Evolutionary conservation across 2,797 vertebrate species (phyloP).

Genomic region (Hemitrygon akajei): DNA sequence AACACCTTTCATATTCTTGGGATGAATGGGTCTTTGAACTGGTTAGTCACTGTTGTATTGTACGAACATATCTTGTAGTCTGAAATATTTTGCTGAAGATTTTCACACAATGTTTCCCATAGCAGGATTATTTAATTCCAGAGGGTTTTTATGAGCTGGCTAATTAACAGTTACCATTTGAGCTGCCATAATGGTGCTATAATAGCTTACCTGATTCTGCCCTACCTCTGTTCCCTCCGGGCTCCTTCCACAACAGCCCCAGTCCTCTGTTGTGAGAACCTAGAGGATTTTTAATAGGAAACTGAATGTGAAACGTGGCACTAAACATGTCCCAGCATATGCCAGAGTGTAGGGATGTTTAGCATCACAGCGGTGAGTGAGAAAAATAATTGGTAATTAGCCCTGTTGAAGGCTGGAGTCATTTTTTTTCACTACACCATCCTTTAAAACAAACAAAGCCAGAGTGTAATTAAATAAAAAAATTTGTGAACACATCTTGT

Average conservation of each 20-base stretch:
- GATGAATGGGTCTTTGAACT: not conserved
- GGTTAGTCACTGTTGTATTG: not conserved
- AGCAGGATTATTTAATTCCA: not conserved
- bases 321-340: constrained; percentile 29
- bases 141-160: not conserved
- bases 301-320: constrained; percentile 30
- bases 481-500: not conserved
- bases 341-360: constrained; percentile 20
- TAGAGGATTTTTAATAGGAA: constrained; percentile 20
- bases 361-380: constrained; percentile 21
- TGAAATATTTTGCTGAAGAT: not conserved
- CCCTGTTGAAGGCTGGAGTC: constrained; percentile 15
- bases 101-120: not conserved
- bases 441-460: constrained; percentile 23
- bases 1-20: not conserved
- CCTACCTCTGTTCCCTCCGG: constrained; percentile 20
- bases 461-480: not conserved
- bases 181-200: not conserved
- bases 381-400: constrained; percentile 36
- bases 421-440: not conserved
- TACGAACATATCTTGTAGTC: not conserved
- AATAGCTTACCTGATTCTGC: constrained; percentile 13
- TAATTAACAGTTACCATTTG: constrained; percentile 33
- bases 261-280: constrained; percentile 27
- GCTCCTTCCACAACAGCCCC: not conserved